phyloP scores from a whole-genome alignment of 2,888 invertebrate species.

The Pheosia tremula region DNA sequence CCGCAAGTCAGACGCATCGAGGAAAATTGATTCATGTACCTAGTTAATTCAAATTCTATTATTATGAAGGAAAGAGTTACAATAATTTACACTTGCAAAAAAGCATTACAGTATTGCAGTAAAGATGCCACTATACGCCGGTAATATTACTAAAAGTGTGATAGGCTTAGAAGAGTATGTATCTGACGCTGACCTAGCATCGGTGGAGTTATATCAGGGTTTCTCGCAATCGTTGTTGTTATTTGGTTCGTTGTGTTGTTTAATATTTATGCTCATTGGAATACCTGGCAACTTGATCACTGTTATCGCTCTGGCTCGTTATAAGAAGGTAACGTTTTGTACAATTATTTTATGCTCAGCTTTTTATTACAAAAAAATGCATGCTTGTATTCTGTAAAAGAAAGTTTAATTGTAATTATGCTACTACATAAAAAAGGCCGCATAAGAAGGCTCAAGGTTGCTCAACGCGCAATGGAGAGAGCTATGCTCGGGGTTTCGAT shows the following conservation, averaged over 20 bases:
- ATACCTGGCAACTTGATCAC: conserved; percentile 89
- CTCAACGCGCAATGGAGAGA: too few species aligned
- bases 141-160: conserved; percentile 2
- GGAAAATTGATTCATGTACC: too few species aligned
- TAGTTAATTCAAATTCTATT: too few species aligned
- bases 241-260: conserved; percentile 85
- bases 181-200: conserved; percentile 72
- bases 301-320: conserved; percentile 86
- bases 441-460: too few species aligned
- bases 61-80: too few species aligned
- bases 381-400: too few species aligned
- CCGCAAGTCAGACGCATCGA: too few species aligned
- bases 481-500: too few species aligned
- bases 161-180: conserved; percentile 56
- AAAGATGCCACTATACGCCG: background rate
- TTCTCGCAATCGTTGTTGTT: conserved; percentile 88
- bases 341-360: background rate
- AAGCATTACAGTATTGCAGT: background rate
- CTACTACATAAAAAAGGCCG: too few species aligned
- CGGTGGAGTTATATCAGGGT: conserved; percentile 86
- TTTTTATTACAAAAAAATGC: background rate
- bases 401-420: too few species aligned
- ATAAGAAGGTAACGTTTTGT: conserved; percentile 66
- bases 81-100: too few species aligned
- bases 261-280: conserved; percentile 86